Percentiles rank a stretch among this genome's conserved stretches.
phyloP scores from a whole-genome alignment of 2,113 vertebrate genomes.

The Pelodiscus sinensis region DNA sequence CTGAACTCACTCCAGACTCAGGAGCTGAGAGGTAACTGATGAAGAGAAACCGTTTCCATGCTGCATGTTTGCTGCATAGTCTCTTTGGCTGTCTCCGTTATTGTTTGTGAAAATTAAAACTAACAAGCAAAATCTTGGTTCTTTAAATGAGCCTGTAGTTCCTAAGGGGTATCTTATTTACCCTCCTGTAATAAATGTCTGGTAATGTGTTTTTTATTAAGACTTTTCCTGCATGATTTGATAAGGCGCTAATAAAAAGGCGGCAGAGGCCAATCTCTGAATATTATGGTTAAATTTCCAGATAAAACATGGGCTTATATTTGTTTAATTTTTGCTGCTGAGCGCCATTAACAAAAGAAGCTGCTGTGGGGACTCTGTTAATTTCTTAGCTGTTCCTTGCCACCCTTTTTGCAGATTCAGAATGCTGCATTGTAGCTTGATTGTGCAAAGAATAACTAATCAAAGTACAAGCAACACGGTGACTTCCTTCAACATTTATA shows the following conservation, averaged over 20 bases:
- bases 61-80: fast-evolving
- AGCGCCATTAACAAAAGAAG: conserved; percentile 43
- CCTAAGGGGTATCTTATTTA: conserved; percentile 24
- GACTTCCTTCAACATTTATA: background rate
- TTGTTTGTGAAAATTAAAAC: conserved; percentile 4
- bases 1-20: fast-evolving
- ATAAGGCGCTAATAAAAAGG: conserved; percentile 46
- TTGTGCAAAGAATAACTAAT: conserved; percentile 24
- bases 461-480: background rate
- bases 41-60: too few relatives aligned
- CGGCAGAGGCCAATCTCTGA: conserved; percentile 35
- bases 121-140: background rate
- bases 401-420: background rate
- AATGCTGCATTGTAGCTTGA: background rate
- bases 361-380: conserved; percentile 49
- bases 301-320: conserved; percentile 48
- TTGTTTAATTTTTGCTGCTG: conserved; percentile 62
- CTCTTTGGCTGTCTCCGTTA: background rate
- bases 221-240: conserved; percentile 54
- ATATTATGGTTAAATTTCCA: conserved; percentile 59
- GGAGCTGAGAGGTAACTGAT: conserved; percentile 57
- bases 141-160: conserved; percentile 16
- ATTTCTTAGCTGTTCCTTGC: conserved; percentile 52
- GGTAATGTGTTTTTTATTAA: conserved; percentile 45
- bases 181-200: conserved; percentile 16